These are phyloP conservation scores for Neocrepidodera transversa DNA, from an alignment of 2,888 invertebrate species.

Conservation along the genomic window DNA sequence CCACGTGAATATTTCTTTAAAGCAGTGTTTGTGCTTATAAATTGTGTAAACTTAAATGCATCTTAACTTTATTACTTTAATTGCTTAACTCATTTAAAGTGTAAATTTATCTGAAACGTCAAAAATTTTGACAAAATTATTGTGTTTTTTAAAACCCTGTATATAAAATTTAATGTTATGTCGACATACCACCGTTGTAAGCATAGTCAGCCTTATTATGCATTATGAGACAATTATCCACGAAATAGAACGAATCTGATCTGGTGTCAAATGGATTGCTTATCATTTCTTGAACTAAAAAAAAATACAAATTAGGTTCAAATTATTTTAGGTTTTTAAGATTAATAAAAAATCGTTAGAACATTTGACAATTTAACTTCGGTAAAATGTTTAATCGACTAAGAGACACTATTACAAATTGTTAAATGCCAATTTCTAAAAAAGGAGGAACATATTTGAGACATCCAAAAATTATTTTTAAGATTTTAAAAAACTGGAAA, in stretches of 20 bases:
- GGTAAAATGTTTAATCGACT: too few relatives aligned
- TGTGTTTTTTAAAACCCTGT: conserved; percentile 38
- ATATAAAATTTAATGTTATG: conserved; percentile 36
- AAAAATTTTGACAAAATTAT: conserved; percentile 37
- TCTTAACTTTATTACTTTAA: conserved; percentile 9
- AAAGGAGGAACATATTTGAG: too few relatives aligned
- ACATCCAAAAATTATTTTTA: too few relatives aligned
- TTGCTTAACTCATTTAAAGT: conserved; percentile 26
- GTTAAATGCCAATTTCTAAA: too few relatives aligned
- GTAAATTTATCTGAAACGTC: conserved; percentile 31
- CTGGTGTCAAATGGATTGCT: conserved; percentile 94
- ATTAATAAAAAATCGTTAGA: too few relatives aligned
- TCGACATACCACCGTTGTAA: conserved; percentile 79
- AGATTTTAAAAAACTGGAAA: too few relatives aligned
- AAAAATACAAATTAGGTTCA: too few relatives aligned
- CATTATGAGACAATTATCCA: conserved; percentile 96
- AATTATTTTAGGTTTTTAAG: too few relatives aligned
- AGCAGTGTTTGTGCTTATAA: conserved; percentile 37
- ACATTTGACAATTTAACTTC: too few relatives aligned
- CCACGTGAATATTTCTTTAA: conserved; percentile 34
- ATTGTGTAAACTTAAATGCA: conserved; percentile 31
- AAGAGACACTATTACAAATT: too few relatives aligned
- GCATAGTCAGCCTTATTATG: conserved; percentile 99
- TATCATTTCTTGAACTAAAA: conserved; percentile 96
- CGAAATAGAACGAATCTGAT: conserved; percentile 99